Evolutionary conservation across 2,113 vertebrate genomes (phyloP), one percentile per base, ranked within the genome.

Genomic region (Xenus cinereus): DNA sequence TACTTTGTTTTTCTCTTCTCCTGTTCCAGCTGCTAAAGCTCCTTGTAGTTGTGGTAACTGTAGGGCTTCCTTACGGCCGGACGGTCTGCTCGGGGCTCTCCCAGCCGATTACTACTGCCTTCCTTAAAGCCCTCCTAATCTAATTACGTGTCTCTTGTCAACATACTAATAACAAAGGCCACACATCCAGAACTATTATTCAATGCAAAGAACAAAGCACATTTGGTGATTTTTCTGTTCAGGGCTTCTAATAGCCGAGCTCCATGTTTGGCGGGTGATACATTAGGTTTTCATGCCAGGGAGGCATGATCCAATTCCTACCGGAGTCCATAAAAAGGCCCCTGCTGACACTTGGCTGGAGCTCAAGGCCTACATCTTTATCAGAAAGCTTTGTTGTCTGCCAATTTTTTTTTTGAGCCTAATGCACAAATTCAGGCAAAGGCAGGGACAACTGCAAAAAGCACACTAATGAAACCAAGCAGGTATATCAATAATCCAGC

Each of bases 271-370:
- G 39, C 23, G 60, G 1, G 12, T 86, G 62, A 84, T 59, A 64
- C 43, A 54, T 84, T 35, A 74, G 26, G 24, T 75, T 81, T 86
- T 81, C 76, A 51, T 57, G 72, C 51, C 51, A 79, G 54, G 7
- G 14, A 71, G 46, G n/a, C 56, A 20, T 57, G 56, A 90, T 88
- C 59, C 71, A 92, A 1, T 80, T 87, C 74, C 51, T 83, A 32
- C n/a, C 9, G 17, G 75, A 37, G 18, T 77, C 92, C 86, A 71
- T 39, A 83, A 93, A 94, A 94, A 92, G 85, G 56, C 51, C 48
- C 72, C 85, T 88, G 76, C 88, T 96, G 90, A 94, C 85, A 90
- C 73, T 69, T 93, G 95, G 90, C 89, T 91, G 78, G 39, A 22
- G 35, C 60, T 96, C 95, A 95, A 90, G 90, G 48, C 50, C 59